phyloP scores from a whole-genome alignment of 2,888 invertebrate species.

The Podotricha telesiphe region DNA sequence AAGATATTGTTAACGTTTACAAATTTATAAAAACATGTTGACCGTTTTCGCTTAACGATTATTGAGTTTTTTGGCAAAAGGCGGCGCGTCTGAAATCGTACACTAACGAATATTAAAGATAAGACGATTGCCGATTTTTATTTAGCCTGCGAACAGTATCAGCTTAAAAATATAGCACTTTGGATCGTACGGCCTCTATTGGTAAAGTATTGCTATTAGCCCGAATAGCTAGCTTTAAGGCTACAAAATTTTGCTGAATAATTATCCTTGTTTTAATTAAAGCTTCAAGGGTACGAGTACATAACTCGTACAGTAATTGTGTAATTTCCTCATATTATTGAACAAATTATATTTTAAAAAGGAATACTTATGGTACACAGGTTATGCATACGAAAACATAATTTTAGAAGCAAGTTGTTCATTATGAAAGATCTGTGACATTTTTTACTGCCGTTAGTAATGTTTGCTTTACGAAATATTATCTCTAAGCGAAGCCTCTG shows the following conservation, averaged over 20 bases:
- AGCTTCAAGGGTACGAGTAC: too few relatives aligned
- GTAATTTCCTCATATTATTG: neutral
- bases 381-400: neutral
- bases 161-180: too few relatives aligned
- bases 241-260: too few relatives aligned
- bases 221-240: too few relatives aligned
- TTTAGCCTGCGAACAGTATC: neutral
- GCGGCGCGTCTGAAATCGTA: neutral
- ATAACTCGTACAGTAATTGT: neutral
- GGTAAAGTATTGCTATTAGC: too few relatives aligned
- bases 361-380: neutral
- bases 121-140: neutral
- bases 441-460: neutral
- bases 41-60: constrained; percentile 3
- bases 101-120: neutral
- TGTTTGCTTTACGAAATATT: neutral
- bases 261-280: too few relatives aligned
- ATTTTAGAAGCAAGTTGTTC: neutral
- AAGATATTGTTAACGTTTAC: constrained; percentile 8
- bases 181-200: too few relatives aligned
- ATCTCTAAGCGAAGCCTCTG: constrained; percentile 17
- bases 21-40: constrained; percentile 12
- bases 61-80: neutral
- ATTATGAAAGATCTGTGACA: neutral
- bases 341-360: neutral